Conservation (phyloP, 2,797 vertebrate species). For the Peromyscus melanophrys region DNA sequence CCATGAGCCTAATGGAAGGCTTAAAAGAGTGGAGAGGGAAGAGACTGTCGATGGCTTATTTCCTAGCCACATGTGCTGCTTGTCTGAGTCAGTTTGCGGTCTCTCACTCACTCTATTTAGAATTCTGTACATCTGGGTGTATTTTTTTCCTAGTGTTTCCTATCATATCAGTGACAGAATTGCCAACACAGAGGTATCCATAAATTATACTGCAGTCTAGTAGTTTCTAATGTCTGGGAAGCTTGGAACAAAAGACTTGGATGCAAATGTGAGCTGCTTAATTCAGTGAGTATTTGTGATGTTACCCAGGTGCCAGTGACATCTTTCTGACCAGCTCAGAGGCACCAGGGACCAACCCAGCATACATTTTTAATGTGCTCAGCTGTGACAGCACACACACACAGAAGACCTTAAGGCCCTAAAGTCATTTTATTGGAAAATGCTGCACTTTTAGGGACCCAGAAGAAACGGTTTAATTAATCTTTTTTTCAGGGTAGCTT, state of each 20-base stretch:
- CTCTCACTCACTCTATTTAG: conserved; percentile 86
- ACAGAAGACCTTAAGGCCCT: conserved; percentile 89
- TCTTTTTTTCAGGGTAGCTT: conserved; percentile 88
- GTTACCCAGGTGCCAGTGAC: conserved; percentile 90
- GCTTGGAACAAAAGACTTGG: conserved; percentile 89
- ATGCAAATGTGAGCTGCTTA: conserved; percentile 89
- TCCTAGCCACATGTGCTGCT: conserved; percentile 83
- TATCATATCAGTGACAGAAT: conserved; percentile 88
- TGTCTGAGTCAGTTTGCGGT: conserved; percentile 83
- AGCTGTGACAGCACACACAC: conserved; percentile 89
- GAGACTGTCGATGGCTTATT: conserved; percentile 72
- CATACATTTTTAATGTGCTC: conserved; percentile 92
- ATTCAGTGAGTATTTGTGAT: conserved; percentile 88
- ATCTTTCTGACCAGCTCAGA: conserved; percentile 88
- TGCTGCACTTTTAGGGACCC: conserved; percentile 87
- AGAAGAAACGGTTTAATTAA: conserved; percentile 92
- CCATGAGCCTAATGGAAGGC: not conserved
- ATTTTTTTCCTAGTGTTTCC: conserved; percentile 77
- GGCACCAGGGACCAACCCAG: conserved; percentile 88
- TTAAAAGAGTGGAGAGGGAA: conserved; percentile 51
- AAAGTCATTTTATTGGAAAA: conserved; percentile 89
- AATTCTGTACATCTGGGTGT: conserved; percentile 89
- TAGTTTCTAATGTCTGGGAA: conserved; percentile 87
- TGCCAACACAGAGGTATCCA: conserved; percentile 89
- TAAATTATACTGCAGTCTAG: conserved; percentile 88